These are phyloP conservation scores for Lota lota DNA, from an alignment of 2,113 vertebrate genomes.

Conservation along the genomic window DNA sequence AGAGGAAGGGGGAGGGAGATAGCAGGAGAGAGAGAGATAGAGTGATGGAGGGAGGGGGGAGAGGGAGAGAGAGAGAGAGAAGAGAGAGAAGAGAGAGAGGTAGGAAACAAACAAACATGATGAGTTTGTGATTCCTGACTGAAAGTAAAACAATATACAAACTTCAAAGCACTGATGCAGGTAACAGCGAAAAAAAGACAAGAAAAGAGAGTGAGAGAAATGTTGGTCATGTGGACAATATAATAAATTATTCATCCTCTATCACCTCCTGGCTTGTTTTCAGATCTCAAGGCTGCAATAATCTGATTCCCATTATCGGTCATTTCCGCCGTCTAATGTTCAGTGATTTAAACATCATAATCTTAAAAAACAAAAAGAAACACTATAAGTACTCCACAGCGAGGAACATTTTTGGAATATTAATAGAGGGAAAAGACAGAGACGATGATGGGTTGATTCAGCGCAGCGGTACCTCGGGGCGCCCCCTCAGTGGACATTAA, in stretches of 20 bases:
- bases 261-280: conserved; percentile 9
- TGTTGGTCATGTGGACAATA: background rate
- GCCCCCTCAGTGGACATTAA: conserved; percentile 59
- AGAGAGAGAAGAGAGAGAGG: background rate
- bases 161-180: background rate
- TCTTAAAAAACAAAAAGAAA: too few relatives aligned
- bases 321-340: conserved; percentile 23
- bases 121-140: background rate
- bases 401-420: too few relatives aligned
- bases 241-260: conserved; percentile 18
- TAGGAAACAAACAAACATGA: background rate
- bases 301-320: conserved; percentile 26
- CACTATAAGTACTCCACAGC: too few relatives aligned
- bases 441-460: too few relatives aligned
- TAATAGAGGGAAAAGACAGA: too few relatives aligned
- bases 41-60: too few relatives aligned
- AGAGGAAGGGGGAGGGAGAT: background rate
- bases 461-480: too few relatives aligned
- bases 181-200: background rate
- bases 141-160: background rate
- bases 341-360: conserved; percentile 13
- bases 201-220: too few relatives aligned
- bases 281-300: conserved; percentile 29
- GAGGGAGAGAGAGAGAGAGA: too few relatives aligned
- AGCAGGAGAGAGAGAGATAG: too few relatives aligned